phyloP scores from a whole-genome alignment of 2,888 invertebrate species.

The Linnaemya tessellans region DNA sequence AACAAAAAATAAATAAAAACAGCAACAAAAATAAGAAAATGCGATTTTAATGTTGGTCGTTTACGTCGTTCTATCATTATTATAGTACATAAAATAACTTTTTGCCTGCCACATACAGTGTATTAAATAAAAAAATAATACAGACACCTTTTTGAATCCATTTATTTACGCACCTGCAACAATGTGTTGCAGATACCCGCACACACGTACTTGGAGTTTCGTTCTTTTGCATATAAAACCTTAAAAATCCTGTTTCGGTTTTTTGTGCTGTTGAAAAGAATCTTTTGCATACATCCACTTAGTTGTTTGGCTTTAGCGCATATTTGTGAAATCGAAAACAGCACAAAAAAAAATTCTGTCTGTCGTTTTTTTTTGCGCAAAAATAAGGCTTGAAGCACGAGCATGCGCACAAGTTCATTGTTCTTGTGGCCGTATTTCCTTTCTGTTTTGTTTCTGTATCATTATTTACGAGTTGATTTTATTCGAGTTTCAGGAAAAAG shows the following conservation, averaged over 20 bases:
- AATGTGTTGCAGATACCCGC: constrained; percentile 44
- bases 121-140: not conserved
- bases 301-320: constrained; percentile 12
- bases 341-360: not conserved
- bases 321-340: constrained; percentile 44
- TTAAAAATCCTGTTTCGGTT: constrained; percentile 51
- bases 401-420: constrained; percentile 69
- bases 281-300: constrained; percentile 52
- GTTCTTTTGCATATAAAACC: constrained; percentile 20
- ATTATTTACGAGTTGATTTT: constrained; percentile 70
- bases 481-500: constrained; percentile 33
- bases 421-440: constrained; percentile 46
- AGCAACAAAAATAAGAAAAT: constrained; percentile 23
- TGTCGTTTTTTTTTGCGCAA: constrained; percentile 10
- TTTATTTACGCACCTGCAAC: constrained; percentile 71
- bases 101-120: constrained; percentile 17
- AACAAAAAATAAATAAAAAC: too few species aligned
- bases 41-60: constrained; percentile 46
- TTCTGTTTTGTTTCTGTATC: constrained; percentile 1
- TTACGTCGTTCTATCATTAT: constrained; percentile 34
- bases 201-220: constrained; percentile 17
- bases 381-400: constrained; percentile 53
- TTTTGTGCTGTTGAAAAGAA: constrained; percentile 19
- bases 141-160: constrained; percentile 63
- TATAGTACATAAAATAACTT: constrained; percentile 11